Conservation (phyloP, 2,113 vertebrate species). For the Benthochromis sp. region DNA sequence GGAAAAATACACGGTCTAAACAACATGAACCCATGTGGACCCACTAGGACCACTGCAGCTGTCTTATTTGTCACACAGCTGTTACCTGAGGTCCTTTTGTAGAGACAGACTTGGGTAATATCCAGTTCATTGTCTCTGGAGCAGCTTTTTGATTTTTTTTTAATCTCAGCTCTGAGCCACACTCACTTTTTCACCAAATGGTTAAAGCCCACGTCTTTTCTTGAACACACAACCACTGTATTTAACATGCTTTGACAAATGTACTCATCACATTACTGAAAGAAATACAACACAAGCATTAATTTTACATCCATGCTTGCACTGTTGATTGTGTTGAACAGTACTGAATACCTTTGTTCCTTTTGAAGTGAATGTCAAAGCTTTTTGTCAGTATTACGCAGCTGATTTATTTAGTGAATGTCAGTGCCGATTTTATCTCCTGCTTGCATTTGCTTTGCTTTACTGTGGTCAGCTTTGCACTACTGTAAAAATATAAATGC, state of each 20-base stretch:
- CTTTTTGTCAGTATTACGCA: constrained; percentile 32
- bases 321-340: constrained; percentile 37
- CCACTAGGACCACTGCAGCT: background rate
- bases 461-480: constrained; percentile 35
- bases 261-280: background rate
- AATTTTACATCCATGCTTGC: constrained; percentile 35
- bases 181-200: background rate
- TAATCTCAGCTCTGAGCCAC: constrained; percentile 31
- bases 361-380: constrained; percentile 35
- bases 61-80: background rate
- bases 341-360: constrained; percentile 4
- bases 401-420: constrained; percentile 37
- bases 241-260: background rate
- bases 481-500: background rate
- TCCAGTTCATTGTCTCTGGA: background rate
- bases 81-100: background rate
- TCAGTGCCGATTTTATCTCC: constrained; percentile 7
- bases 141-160: background rate
- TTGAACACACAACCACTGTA: background rate
- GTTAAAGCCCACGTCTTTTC: background rate
- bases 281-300: background rate
- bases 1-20: background rate
- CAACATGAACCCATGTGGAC: background rate
- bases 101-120: background rate
- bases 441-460: constrained; percentile 26